phyloP scores from a whole-genome alignment of 2,113 vertebrate genomes.

The Menura novaehollandiae region DNA sequence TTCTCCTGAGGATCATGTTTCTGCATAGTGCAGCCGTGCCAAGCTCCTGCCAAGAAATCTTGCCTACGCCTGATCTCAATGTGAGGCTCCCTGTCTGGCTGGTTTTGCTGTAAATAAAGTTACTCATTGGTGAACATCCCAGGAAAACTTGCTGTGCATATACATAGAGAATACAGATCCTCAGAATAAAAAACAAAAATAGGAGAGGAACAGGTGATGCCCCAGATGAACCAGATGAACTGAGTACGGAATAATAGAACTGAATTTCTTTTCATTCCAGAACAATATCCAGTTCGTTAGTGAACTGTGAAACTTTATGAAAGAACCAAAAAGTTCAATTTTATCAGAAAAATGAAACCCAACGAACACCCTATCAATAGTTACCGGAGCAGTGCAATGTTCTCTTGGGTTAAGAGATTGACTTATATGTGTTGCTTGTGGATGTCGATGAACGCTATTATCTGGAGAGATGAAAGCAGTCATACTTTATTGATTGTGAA shows the following conservation, averaged over 20 bases:
- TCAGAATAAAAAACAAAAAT: background rate
- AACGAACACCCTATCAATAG: background rate
- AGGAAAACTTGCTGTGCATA: background rate
- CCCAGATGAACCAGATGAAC: background rate
- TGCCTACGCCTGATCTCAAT: background rate
- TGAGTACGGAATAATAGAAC: background rate
- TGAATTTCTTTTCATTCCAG: background rate
- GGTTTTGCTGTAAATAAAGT: conserved; percentile 7
- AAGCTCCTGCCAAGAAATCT: conserved; percentile 12
- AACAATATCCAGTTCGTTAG: background rate
- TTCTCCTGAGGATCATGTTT: background rate
- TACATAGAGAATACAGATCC: background rate
- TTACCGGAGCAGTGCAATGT: background rate
- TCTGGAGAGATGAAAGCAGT: background rate
- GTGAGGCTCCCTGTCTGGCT: conserved; percentile 6
- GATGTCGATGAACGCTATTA: background rate
- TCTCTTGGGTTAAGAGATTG: background rate
- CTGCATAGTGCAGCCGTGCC: background rate
- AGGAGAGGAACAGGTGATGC: background rate
- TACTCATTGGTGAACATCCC: background rate
- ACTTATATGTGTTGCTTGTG: background rate
- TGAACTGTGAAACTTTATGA: background rate
- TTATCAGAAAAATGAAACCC: background rate
- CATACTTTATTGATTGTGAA: background rate
- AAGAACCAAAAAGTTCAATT: background rate